A percentile compares a stretch with the other conserved stretches of the same genome.
phyloP scores from a whole-genome alignment of 2,113 vertebrate genomes.

The Corythoichthys haematopterus region DNA sequence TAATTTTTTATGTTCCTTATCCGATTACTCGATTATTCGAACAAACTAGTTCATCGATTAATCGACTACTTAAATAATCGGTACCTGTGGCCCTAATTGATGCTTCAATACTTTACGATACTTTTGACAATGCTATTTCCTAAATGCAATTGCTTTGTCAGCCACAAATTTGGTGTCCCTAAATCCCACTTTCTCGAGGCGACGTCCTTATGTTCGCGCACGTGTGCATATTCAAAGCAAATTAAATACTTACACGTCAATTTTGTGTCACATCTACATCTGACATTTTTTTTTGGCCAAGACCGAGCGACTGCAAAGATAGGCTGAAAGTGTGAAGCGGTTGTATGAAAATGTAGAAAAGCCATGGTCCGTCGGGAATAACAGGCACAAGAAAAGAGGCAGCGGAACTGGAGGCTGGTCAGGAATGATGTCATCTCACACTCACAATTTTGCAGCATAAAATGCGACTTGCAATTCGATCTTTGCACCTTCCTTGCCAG shows the following conservation, averaged over 20 bases:
- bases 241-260: slow-evolving; percentile 44
- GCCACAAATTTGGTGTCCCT: slow-evolving; percentile 44
- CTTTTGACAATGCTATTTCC: too few species aligned
- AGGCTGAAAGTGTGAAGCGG: slow-evolving; percentile 16
- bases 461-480: slow-evolving; percentile 57
- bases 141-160: slow-evolving; percentile 26
- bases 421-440: slow-evolving; percentile 70
- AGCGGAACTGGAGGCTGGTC: slow-evolving; percentile 43
- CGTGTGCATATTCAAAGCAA: slow-evolving; percentile 36
- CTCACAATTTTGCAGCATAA: slow-evolving; percentile 49
- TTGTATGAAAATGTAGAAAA: slow-evolving; percentile 18
- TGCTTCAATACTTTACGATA: too few species aligned
- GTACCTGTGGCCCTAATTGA: too few species aligned
- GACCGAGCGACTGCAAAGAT: slow-evolving; percentile 8
- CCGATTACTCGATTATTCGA: too few species aligned
- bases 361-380: slow-evolving; percentile 8
- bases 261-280: slow-evolving; percentile 19
- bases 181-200: slow-evolving; percentile 46
- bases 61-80: too few species aligned
- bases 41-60: too few species aligned
- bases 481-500: slow-evolving; percentile 46
- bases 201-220: slow-evolving; percentile 40
- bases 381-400: slow-evolving; percentile 2
- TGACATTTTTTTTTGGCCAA: slow-evolving; percentile 27
- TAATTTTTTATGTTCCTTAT: too few species aligned